Percentiles rank a stretch among this genome's conserved stretches.
These are phyloP conservation scores for Mus caroli DNA, from an alignment of 2,797 vertebrate genomes.

Conservation along the genomic window DNA sequence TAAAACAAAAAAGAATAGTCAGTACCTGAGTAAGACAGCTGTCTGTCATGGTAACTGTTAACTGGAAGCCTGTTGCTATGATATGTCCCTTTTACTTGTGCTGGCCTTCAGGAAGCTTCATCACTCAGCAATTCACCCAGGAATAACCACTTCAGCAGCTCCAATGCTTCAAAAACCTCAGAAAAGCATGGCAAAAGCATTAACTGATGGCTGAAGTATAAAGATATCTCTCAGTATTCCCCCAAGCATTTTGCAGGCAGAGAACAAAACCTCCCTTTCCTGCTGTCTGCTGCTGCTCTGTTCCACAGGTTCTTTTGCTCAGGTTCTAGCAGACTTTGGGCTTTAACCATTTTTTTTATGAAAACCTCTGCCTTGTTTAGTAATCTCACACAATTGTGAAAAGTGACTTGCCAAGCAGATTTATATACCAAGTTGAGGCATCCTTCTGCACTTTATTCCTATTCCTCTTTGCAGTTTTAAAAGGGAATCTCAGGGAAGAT, in stretches of 20 bases:
- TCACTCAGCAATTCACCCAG: neutral
- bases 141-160: neutral
- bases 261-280: neutral
- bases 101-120: neutral
- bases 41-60: neutral
- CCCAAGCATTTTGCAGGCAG: neutral
- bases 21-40: neutral
- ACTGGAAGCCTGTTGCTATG: neutral
- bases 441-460: neutral
- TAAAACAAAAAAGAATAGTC: neutral
- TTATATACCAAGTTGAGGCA: neutral
- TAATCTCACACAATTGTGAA: neutral
- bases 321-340: neutral
- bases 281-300: neutral
- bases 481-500: constrained; percentile 32
- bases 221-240: neutral
- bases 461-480: constrained; percentile 12
- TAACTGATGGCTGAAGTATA: neutral
- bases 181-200: neutral
- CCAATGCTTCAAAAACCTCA: neutral
- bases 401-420: neutral
- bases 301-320: neutral
- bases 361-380: neutral
- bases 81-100: neutral
- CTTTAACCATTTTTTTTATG: constrained; percentile 7